Base-by-base conservation (phyloP, 2,888 invertebrate species). In the Trimorus sp. region DNA sequence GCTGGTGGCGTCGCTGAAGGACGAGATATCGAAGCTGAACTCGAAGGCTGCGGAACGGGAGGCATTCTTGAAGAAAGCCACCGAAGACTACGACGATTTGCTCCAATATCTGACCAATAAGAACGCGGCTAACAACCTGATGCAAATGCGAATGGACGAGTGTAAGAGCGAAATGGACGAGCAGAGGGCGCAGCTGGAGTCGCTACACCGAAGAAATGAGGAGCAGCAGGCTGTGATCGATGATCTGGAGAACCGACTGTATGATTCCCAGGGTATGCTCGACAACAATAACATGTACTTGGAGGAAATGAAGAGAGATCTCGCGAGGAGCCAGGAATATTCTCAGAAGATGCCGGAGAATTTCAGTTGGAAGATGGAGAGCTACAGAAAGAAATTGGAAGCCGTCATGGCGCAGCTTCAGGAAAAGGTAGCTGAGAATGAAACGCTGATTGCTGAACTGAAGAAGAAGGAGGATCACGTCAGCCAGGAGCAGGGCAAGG, bases 71-170 rank as follows among this genome's bases (percentile, higher is more conserved):
- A 74, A 86, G 1, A 94, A 94, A 86, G 94, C 94, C 0, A 93
- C 94, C 69, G 94, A 94, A 85, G 93, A 94, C 81, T 93, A 95
- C 85, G 94, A 95, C 85, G 89, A 91, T 8, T 90, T 93, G 85
- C 88, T 93, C 5, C 91, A 93, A 54, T 90, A 92, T 37, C 89
- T 95, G 53, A 94, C 94, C 77, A 93, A 93, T 65, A 93, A 91
- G 76, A 92, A 95, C 84, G 92, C 93, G 81, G 93, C 83, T 49
- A 54, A 83, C 4, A 83, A 85, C 9, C 84, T 87, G 48, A 65
- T 86, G 49, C 81, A 86, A 16, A 81, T 71, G 11, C 83, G 74
- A 45, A 66, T 86, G 12, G 82, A 86, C n/a, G 84, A 84, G 3
- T 56, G 59, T 3, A 79, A 74, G 12, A 82, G 74, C 8, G 74